Evolutionary conservation across 2,797 vertebrate species (phyloP).

Genomic region (Smutsia gigantea): DNA sequence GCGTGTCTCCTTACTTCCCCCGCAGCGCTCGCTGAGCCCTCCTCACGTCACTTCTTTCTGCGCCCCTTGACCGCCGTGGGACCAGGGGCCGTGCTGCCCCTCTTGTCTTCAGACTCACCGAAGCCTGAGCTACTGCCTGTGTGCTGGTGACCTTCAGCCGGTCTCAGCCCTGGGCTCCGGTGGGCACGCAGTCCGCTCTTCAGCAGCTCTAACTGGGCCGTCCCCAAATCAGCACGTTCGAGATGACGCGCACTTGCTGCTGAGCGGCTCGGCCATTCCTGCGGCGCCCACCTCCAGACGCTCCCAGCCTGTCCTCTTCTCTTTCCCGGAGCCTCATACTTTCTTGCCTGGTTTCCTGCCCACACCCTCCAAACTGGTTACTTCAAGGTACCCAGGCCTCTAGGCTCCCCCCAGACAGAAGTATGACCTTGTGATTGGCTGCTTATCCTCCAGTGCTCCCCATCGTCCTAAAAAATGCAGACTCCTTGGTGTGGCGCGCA

Average conservation of each 20-base stretch:
- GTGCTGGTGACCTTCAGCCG: background rate
- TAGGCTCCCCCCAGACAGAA: background rate
- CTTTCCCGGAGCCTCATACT: background rate
- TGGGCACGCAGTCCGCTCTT: background rate
- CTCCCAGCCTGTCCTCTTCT: background rate
- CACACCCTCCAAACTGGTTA: background rate
- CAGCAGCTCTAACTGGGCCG: background rate
- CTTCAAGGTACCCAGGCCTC: background rate
- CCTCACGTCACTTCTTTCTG: background rate
- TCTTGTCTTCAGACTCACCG: background rate
- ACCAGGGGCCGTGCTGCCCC: background rate
- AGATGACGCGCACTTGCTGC: background rate
- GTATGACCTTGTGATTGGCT: background rate
- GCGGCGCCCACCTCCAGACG: background rate
- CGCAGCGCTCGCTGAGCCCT: background rate
- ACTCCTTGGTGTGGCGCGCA: accelerated
- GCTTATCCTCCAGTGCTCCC: background rate
- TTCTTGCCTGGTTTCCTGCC: background rate
- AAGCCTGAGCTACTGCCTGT: background rate
- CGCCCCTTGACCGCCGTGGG: background rate
- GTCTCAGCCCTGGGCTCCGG: background rate
- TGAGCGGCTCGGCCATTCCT: background rate
- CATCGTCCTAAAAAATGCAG: background rate
- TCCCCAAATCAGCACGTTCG: background rate
- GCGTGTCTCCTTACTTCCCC: background rate